Evolutionary conservation across 2,113 vertebrate genomes (phyloP).

Genomic region (Nothocercus nigrocapillus): DNA sequence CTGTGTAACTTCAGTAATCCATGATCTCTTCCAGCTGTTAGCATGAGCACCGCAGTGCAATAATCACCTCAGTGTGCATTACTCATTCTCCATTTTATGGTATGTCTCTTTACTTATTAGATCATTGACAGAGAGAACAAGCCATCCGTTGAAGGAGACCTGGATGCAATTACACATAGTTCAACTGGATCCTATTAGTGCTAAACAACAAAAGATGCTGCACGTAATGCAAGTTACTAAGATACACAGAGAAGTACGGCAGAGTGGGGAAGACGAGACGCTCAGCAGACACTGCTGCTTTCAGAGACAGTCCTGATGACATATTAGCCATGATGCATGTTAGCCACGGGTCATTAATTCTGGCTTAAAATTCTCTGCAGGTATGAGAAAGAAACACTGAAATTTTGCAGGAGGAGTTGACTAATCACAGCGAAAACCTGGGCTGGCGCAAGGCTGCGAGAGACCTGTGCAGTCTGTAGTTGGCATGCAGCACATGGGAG

Average conservation of each 20-base stretch:
- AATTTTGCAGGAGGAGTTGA: neutral
- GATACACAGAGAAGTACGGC: neutral
- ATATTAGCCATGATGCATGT: neutral
- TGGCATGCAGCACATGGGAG: neutral
- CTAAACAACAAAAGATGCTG: constrained; percentile 52
- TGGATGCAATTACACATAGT: constrained; percentile 63
- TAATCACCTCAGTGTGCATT: constrained; percentile 58
- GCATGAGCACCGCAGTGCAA: neutral
- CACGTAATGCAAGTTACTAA: neutral
- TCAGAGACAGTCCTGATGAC: neutral
- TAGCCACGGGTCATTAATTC: constrained; percentile 49
- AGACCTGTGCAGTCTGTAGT: neutral
- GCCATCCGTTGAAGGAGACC: constrained; percentile 50
- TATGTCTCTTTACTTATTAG: constrained; percentile 34
- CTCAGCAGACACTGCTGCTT: constrained; percentile 25
- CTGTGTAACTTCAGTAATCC: constrained; percentile 42
- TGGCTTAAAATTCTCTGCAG: constrained; percentile 41
- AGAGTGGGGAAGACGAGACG: constrained; percentile 28
- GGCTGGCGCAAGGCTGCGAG: neutral
- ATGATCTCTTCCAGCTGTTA: constrained; percentile 74
- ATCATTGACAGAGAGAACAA: constrained; percentile 40
- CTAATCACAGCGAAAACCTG: neutral
- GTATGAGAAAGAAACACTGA: constrained; percentile 30
- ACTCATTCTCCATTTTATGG: constrained; percentile 36
- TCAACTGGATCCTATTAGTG: constrained; percentile 42